Base-by-base conservation (phyloP, 2,888 invertebrate species). In the Lithophane socia region DNA sequence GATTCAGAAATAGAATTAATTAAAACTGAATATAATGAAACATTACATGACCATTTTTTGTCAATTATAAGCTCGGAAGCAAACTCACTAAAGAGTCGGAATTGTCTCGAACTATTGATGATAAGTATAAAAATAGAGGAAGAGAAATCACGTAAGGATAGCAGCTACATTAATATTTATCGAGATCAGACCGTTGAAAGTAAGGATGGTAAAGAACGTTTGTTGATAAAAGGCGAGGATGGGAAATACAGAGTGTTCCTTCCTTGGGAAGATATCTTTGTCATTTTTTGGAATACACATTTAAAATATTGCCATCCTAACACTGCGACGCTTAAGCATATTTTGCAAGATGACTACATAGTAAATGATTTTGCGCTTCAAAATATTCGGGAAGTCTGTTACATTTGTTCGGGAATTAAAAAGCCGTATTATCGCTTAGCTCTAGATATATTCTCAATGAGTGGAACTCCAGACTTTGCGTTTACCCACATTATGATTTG, bases 211-310 rank as follows among this genome's bases (percentile, higher is more conserved):
- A 64, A 24, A 70, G 29, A 61, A 13, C 12, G 37, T 3, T 63
- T 84, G 47, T 42, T 69, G 4, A 5, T 67, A 56, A 60, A 54
- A 61, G 56, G 16, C 9, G 21, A 42, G 2, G 37, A 52, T 42
- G 56, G 42, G 13, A 52, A 54, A 60, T 52, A 21, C 12, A 79
- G 66, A 72, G 5, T n/a, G 12, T 9, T 80, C 13, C 12, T 80
- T 21, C 76, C 86, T 21, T 69, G 58, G 64, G 80, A 86, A 58
- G 68, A 74, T 1, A 61, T n/a, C 0, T 84, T 86, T 75, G 72
- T 84, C 9, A n/a, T 72, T 24, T 56, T 56, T 64, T 84, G 86
- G 86, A 5, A 73, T 29, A 12, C 9, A 21, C 84, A 84, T 70
- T 0, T 63, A 77, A 24, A 63, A n/a, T 13, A 72, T 64, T 12